These are phyloP conservation scores for Aix galericulata DNA, from an alignment of 2,113 vertebrate species.

Conservation along the genomic window DNA sequence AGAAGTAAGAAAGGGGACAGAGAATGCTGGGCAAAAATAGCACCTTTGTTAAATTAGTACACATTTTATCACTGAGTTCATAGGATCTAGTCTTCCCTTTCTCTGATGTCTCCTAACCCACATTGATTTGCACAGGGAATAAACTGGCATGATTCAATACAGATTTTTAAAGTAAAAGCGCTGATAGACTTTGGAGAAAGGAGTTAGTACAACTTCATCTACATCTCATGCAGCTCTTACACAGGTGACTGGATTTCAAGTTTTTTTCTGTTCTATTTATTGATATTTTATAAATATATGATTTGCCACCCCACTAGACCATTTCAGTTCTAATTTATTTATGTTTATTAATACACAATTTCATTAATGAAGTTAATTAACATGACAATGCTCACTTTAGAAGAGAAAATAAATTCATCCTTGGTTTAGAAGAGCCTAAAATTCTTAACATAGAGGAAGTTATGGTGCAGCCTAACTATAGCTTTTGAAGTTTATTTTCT, in stretches of 20 bases:
- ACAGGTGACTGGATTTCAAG: neutral
- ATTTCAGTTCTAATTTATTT: slow-evolving; percentile 25
- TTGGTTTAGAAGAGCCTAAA: neutral
- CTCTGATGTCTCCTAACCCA: neutral
- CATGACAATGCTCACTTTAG: neutral
- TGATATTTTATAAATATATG: neutral
- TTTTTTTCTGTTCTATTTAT: slow-evolving; percentile 6
- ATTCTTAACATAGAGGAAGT: neutral
- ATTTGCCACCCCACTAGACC: neutral
- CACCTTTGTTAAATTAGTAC: neutral
- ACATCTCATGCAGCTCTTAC: neutral
- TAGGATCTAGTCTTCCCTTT: neutral
- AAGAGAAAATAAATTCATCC: slow-evolving; percentile 17
- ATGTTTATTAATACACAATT: slow-evolving; percentile 18
- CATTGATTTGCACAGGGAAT: neutral
- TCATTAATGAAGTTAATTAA: neutral
- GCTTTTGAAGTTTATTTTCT: neutral
- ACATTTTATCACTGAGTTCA: neutral
- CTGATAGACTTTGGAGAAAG: neutral
- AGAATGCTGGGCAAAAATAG: neutral
- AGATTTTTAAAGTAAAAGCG: neutral
- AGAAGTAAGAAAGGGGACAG: neutral
- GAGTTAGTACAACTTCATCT: neutral
- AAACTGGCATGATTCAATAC: neutral
- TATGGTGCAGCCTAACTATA: neutral